Evolutionary conservation across 2,113 vertebrate species (phyloP).

Genomic region (Asarcornis scutulata): DNA sequence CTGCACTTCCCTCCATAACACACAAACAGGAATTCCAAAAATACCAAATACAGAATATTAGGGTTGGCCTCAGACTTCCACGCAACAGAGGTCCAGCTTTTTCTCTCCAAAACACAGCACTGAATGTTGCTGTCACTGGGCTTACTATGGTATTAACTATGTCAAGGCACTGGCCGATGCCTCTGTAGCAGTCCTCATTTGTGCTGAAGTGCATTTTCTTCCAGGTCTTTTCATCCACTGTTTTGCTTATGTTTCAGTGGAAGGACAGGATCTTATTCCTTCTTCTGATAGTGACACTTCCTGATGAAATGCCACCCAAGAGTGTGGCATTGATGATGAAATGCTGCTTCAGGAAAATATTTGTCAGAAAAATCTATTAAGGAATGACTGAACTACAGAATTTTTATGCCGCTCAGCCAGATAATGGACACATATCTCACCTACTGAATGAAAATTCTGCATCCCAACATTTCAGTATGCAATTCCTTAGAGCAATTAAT

Average conservation of each 20-base stretch:
- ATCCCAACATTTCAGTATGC: background rate
- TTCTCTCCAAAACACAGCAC: background rate
- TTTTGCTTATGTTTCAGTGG: background rate
- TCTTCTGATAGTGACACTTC: background rate
- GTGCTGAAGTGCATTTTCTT: background rate
- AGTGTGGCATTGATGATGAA: background rate
- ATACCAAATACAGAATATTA: slow-evolving; percentile 4
- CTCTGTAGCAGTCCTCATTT: background rate
- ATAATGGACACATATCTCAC: background rate
- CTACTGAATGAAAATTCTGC: background rate
- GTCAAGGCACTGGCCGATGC: background rate
- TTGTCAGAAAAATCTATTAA: background rate
- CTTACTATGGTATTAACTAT: background rate
- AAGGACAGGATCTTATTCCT: background rate
- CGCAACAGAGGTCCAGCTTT: background rate
- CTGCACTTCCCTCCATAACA: slow-evolving; percentile 1
- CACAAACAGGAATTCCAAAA: slow-evolving; percentile 49
- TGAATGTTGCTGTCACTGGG: background rate
- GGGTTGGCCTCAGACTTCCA: background rate
- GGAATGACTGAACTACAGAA: background rate
- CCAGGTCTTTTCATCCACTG: background rate
- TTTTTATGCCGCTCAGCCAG: background rate
- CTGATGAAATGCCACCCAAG: background rate
- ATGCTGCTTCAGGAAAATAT: background rate
- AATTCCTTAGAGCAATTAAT: background rate